Evolutionary conservation across 2,113 vertebrate genomes (phyloP), one percentile per base, ranked within the genome.

Genomic region (Caracal caracal): DNA sequence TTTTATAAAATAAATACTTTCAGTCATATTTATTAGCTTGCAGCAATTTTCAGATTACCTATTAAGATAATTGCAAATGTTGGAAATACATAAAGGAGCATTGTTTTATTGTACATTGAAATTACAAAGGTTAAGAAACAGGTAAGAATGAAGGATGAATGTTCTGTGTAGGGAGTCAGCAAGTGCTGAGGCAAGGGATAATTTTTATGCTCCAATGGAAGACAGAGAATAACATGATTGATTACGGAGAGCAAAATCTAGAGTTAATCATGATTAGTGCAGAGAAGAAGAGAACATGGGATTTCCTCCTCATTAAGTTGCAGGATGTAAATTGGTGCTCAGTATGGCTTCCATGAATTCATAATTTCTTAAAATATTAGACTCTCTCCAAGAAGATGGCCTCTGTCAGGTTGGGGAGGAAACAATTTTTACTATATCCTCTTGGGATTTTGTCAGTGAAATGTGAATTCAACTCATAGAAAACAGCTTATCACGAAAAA

Each of bases 1-100:
- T 65, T 91, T 92, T 30, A 73, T 71, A 53, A 86, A 80, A 95
- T 78, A 85, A 70, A 63, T 80, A 91, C 51, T 71, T 91, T 83
- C 37, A 86, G 2, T 91, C 15, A 43, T 80, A 53, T 86, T 92
- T 87, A 47, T 76, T 81, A 92, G 7, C 17, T 33, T 37, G 76
- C 53, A 87, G 35, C 15, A 87, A 73, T 80, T 65, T 81, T 87
- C 66, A 92, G 40, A 92, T 81, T 81, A 61, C 8, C 19, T 94
- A 9, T 28, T 85, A 43, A 65, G 53, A 73, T 53, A 86, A 85
- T 81, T 63, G 11, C 8, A 53, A 71, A 30, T 43, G 51, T n/a
- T 87, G 11, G 43, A 73, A 65, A 73, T 2, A 12, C 40, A 80
- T 65, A 95, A 86, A 79, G 22, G n/a, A 87, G 11, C 5, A 22